These are phyloP conservation scores for Eueides isabella DNA, from an alignment of 1,140 invertebrate species.

Conservation along the genomic window DNA sequence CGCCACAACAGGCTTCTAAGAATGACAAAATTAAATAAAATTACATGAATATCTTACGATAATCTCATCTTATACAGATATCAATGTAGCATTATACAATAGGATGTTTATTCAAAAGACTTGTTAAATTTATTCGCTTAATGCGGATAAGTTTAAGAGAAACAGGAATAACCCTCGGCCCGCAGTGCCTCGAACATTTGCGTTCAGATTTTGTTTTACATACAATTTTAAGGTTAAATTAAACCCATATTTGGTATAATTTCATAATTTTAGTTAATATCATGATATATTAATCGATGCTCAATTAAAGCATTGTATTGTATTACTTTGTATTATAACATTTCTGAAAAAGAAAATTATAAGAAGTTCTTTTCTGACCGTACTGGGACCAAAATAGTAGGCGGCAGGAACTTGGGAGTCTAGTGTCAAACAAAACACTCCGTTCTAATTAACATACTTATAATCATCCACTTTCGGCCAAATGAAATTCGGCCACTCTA, in stretches of 20 bases:
- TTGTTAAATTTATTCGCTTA: slow-evolving; percentile 22
- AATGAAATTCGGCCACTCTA: no score
- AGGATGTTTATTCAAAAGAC: slow-evolving; percentile 6
- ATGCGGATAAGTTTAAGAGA: slow-evolving; percentile 25
- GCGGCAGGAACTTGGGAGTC: no score
- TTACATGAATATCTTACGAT: not conserved
- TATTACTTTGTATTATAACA: no score
- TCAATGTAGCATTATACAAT: not conserved
- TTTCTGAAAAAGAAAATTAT: no score
- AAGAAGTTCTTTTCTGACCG: no score
- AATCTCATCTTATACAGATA: slow-evolving; percentile 4
- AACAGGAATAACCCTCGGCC: slow-evolving; percentile 22
- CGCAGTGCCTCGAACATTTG: slow-evolving; percentile 2
- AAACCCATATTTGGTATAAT: not conserved
- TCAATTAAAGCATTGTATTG: no score
- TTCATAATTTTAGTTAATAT: not conserved
- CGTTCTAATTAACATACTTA: no score
- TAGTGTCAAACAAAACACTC: no score
- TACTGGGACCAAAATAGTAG: no score
- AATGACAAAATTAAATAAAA: not conserved
- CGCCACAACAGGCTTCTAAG: not conserved
- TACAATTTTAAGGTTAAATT: not conserved
- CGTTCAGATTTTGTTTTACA: not conserved
- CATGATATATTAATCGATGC: not conserved
- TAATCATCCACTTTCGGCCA: no score